phyloP scores from a whole-genome alignment of 1,140 invertebrate genomes.

The Bombus confusus region DNA sequence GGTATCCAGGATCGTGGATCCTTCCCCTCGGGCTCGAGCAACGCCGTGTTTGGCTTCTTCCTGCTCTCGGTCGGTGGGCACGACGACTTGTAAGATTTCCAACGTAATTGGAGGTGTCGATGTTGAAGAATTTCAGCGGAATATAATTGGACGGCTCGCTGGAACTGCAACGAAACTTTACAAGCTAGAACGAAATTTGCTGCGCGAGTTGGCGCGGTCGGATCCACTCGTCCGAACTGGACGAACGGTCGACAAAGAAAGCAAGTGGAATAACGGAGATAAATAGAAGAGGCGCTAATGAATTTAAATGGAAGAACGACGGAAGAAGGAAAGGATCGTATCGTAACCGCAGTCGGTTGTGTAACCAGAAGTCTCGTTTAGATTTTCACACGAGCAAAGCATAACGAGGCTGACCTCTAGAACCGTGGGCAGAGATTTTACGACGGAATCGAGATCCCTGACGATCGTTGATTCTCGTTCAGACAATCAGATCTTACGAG shows the following conservation, averaged over 20 bases:
- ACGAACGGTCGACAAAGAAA: background rate
- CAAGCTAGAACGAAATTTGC: no score
- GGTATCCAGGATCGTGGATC: conserved; percentile 17
- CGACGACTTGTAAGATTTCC: background rate
- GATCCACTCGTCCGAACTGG: background rate
- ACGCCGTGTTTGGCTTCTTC: conserved; percentile 8
- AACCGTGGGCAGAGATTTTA: conserved; percentile 44
- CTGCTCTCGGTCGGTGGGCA: background rate
- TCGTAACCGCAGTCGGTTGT: background rate
- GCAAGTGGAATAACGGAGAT: background rate
- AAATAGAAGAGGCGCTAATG: background rate
- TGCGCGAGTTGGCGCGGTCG: no score
- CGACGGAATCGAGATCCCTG: conserved; percentile 25
- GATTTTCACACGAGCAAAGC: conserved; percentile 30
- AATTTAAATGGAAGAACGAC: background rate
- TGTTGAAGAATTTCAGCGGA: background rate
- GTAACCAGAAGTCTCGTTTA: conserved; percentile 11
- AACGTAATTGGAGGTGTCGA: background rate
- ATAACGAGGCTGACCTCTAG: conserved; percentile 22
- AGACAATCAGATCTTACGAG: conserved; percentile 34
- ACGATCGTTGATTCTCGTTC: conserved; percentile 39
- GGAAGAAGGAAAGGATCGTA: background rate
- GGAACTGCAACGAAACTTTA: no score
- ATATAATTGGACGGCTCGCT: background rate
- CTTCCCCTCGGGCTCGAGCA: background rate